A percentile compares a stretch with the other conserved stretches of the same genome.
These are phyloP conservation scores for Ormyrus nitidulus DNA, from an alignment of 2,888 invertebrate species.

Conservation along the genomic window DNA sequence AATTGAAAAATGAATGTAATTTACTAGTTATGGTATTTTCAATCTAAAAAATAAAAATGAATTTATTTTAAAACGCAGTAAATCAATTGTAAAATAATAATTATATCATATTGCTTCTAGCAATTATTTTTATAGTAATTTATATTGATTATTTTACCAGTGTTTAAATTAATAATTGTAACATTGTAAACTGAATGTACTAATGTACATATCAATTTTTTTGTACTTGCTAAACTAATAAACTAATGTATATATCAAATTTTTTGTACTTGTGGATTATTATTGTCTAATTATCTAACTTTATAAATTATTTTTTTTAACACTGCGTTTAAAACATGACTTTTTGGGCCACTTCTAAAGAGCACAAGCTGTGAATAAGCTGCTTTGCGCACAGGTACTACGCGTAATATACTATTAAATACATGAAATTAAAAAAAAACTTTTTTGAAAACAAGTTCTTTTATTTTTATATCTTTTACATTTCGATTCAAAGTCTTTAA, in stretches of 20 bases:
- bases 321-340: not conserved
- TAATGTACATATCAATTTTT: too few relatives aligned
- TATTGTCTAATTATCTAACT: too few relatives aligned
- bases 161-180: not conserved
- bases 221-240: too few relatives aligned
- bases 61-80: too few relatives aligned
- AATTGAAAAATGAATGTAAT: too few relatives aligned
- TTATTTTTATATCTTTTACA: constrained; percentile 14
- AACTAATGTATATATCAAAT: too few relatives aligned
- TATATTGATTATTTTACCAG: constrained; percentile 4
- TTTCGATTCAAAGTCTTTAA: not conserved
- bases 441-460: not conserved
- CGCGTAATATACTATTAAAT: not conserved
- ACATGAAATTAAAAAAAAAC: not conserved
- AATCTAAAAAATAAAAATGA: too few relatives aligned
- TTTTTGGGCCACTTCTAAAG: not conserved
- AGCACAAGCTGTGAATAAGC: too few relatives aligned
- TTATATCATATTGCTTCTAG: too few relatives aligned
- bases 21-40: too few relatives aligned
- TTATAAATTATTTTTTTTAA: not conserved
- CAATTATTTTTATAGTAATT: constrained; percentile 5
- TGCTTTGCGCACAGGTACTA: too few relatives aligned
- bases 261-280: not conserved
- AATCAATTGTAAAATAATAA: too few relatives aligned
- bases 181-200: not conserved